These are phyloP conservation scores for Homalodisca vitripennis DNA, from an alignment of 1,140 invertebrate species.

Conservation along the genomic window DNA sequence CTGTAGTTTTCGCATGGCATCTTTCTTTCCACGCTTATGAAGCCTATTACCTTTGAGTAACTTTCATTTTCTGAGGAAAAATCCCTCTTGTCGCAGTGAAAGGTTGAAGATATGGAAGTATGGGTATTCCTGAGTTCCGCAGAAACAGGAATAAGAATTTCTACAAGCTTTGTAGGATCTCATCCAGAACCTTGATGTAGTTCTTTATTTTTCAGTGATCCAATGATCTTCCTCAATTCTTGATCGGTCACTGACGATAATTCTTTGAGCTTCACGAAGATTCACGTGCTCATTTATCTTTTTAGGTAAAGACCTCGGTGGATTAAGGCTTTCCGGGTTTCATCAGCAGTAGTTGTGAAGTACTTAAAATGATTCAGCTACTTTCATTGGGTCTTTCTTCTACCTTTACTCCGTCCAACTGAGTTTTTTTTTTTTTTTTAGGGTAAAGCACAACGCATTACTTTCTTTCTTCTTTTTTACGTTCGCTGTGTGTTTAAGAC, in stretches of 20 bases:
- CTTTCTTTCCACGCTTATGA: too few relatives aligned
- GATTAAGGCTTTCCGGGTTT: background rate
- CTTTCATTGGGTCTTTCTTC: background rate
- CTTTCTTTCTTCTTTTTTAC: background rate
- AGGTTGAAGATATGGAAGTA: too few relatives aligned
- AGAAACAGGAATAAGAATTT: too few relatives aligned
- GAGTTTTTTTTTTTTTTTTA: too few relatives aligned
- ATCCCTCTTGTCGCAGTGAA: too few relatives aligned
- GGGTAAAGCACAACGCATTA: background rate
- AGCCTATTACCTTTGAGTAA: too few relatives aligned
- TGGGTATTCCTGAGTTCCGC: too few relatives aligned
- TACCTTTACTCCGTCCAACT: background rate
- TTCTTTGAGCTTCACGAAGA: background rate
- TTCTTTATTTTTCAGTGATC: background rate
- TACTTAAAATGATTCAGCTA: background rate
- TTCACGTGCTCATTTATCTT: background rate
- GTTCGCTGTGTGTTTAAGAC: background rate
- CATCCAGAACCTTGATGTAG: too few relatives aligned
- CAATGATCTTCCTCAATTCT: conserved; percentile 2
- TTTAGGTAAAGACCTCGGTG: background rate
- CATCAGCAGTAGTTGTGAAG: background rate
- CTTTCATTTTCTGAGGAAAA: too few relatives aligned
- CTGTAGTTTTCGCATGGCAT: too few relatives aligned
- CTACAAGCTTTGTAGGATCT: too few relatives aligned
- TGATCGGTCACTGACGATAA: background rate